A percentile compares a stretch with the other conserved stretches of the same genome.
phyloP scores from a whole-genome alignment of 2,113 vertebrate genomes.

The Prolemur simus region DNA sequence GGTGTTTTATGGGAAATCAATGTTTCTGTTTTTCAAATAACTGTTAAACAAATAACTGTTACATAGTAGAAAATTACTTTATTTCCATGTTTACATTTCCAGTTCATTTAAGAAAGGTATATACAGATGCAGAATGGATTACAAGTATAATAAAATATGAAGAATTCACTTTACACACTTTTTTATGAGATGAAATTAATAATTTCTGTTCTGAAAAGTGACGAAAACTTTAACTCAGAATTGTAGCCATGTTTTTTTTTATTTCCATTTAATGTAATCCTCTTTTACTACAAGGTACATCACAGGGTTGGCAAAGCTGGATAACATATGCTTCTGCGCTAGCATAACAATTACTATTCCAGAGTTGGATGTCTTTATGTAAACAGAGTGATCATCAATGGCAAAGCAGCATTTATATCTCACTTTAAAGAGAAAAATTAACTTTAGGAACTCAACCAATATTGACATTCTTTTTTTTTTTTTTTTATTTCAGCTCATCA shows the following conservation, averaged over 20 bases:
- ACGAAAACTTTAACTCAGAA: background rate
- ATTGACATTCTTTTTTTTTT: conserved; percentile 59
- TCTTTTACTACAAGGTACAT: background rate
- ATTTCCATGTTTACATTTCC: background rate
- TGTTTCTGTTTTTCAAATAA: conserved; percentile 2
- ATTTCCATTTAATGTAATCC: background rate
- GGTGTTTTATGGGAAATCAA: background rate
- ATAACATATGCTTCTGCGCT: background rate
- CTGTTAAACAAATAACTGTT: conserved; percentile 51
- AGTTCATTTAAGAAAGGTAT: background rate
- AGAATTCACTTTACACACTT: background rate
- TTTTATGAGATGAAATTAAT: background rate
- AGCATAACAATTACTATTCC: conserved; percentile 20
- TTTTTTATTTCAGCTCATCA: too few species aligned
- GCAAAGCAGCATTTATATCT: conserved; percentile 34
- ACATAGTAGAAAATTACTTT: background rate
- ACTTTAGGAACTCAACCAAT: conserved; percentile 48
- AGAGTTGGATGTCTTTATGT: background rate
- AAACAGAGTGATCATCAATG: background rate
- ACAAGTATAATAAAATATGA: background rate
- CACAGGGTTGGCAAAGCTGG: background rate
- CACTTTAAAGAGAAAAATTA: conserved; percentile 39
- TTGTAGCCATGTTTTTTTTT: background rate
- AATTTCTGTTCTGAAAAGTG: background rate
- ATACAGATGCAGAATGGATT: background rate